Evolutionary conservation across 1,140 invertebrate genomes (phyloP).

Genomic region (Dreissena rostriformis): DNA sequence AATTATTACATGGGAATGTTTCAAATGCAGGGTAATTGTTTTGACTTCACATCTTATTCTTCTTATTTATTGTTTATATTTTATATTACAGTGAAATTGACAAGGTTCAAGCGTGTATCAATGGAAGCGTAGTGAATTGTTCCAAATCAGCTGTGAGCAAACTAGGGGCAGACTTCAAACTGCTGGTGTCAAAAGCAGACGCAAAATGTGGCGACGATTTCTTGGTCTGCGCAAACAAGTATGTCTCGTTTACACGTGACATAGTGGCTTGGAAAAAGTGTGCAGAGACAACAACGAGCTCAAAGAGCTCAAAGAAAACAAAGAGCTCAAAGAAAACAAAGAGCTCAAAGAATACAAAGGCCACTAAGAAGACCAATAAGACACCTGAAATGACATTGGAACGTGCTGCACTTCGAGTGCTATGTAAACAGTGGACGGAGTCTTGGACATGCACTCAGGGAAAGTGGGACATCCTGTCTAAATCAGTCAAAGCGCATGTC

Average conservation of each 20-base stretch:
- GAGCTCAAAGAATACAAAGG: neutral
- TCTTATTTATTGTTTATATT: neutral
- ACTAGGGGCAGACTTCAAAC: neutral
- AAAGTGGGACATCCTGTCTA: neutral
- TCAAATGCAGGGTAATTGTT: too few species aligned
- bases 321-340: neutral
- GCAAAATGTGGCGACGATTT: conserved; percentile 26
- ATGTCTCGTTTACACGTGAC: neutral
- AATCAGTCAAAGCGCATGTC: neutral
- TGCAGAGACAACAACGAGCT: neutral
- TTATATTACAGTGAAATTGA: conserved; percentile 25
- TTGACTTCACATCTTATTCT: too few species aligned
- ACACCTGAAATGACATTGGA: neutral
- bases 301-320: neutral
- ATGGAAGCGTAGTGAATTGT: conserved; percentile 1
- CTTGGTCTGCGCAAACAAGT: conserved; percentile 7
- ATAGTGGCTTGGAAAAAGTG: conserved; percentile 23
- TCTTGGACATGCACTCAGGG: conserved; percentile 19
- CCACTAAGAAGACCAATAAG: neutral
- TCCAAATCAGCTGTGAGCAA: conserved; percentile 7
- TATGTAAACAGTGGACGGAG: neutral
- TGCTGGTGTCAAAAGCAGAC: neutral
- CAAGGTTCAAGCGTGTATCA: conserved; percentile 13
- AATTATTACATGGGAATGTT: too few species aligned
- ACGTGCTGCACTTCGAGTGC: neutral